phyloP scores from a whole-genome alignment of 2,888 invertebrate genomes.

The Pheosia tremula region DNA sequence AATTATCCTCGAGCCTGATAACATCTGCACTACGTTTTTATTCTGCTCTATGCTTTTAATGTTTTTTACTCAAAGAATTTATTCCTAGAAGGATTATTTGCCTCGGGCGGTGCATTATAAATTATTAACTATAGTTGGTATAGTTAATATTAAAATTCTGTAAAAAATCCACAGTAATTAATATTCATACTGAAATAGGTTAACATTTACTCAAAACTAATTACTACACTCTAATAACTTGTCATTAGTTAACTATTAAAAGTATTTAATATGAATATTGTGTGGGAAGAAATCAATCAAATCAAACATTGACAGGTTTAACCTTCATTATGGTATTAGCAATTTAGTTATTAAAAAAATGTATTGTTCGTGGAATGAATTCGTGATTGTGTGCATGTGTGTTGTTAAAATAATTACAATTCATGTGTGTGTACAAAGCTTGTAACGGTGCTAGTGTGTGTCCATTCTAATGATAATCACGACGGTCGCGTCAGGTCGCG shows the following conservation, averaged over 20 bases:
- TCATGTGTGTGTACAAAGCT: constrained; percentile 33
- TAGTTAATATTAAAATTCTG: not conserved
- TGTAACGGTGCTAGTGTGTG: constrained; percentile 66
- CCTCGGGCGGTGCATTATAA: not conserved
- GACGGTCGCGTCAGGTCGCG: constrained; percentile 50
- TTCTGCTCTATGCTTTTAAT: not conserved
- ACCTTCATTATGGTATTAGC: constrained; percentile 2
- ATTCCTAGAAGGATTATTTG: constrained; percentile 1
- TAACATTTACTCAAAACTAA: too few species aligned
- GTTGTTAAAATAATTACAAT: constrained; percentile 11
- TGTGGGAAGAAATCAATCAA: not conserved
- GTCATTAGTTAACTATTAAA: not conserved
- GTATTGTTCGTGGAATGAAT: not conserved
- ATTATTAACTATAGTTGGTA: not conserved
- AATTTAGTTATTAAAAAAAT: constrained; percentile 2
- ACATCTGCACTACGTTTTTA: not conserved
- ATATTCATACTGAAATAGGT: too few species aligned
- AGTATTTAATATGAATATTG: not conserved
- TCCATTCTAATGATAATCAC: constrained; percentile 63
- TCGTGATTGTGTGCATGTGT: not conserved
- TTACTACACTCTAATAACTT: too few species aligned
- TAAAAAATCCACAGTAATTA: not conserved
- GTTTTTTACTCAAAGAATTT: not conserved
- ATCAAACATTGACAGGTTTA: not conserved
- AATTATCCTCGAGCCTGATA: not conserved